Percentiles rank a stretch among this genome's conserved stretches.
These are phyloP conservation scores for Galemys pyrenaicus DNA, from an alignment of 2,113 vertebrate species.

Conservation along the genomic window DNA sequence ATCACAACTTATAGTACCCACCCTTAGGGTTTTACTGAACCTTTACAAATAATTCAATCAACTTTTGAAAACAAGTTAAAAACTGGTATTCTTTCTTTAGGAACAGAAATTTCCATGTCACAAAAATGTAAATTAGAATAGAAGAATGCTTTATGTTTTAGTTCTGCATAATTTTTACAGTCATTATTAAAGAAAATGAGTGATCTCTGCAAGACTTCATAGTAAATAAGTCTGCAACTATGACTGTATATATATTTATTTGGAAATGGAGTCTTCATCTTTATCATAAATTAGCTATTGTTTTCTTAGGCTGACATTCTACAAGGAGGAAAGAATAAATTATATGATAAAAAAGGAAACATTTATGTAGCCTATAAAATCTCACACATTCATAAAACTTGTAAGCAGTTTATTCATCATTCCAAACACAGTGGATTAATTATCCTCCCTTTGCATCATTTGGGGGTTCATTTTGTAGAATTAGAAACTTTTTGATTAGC, in stretches of 20 bases:
- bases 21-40: not conserved
- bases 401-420: not conserved
- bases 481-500: not conserved
- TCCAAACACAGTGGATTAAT: not conserved
- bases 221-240: not conserved
- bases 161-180: not conserved
- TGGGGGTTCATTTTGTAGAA: not conserved
- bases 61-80: not conserved
- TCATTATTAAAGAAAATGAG: not conserved
- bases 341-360: not conserved
- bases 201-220: not conserved
- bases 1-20: not conserved
- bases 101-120: not conserved
- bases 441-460: not conserved
- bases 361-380: not conserved
- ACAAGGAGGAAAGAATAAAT: not conserved
- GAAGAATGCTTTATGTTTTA: not conserved
- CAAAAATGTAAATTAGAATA: not conserved
- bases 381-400: not conserved
- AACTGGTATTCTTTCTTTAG: not conserved
- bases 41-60: not conserved
- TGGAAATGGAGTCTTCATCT: not conserved
- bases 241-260: not conserved
- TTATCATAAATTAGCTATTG: not conserved
- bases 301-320: not conserved